These are phyloP conservation scores for fruit fly (Drosophila melanogaster) DNA, from an alignment of 1,140 invertebrate species.

Conservation along the genomic window Release_6_plus_ISO1_MT NC_004354.4:20726001-20726500, in stretches of 20 bases:
- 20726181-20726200: constrained; percentile 29
- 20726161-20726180: constrained; percentile 10
- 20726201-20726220: constrained; percentile 25
- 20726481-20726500: constrained; percentile 77
- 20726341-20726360: constrained; percentile 76
- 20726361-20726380: constrained; percentile 77
- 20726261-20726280: constrained; percentile 64
- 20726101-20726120: background rate
- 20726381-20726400: constrained; percentile 47
- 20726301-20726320: constrained; percentile 47
- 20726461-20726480: constrained; percentile 31
- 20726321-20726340: constrained; percentile 40
- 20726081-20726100: no score
- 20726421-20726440: constrained; percentile 27
- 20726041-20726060: no score
- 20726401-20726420: background rate
- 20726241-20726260: constrained; percentile 16
- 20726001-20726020: no score
- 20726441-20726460: constrained; percentile 35
- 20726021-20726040: no score
- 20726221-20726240: background rate
- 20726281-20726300: constrained; percentile 81
- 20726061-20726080: no score
- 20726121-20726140: background rate
- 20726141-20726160: background rate